These are phyloP conservation scores for Latrodectus hesperus DNA, from an alignment of 2,888 invertebrate species.

Conservation along the genomic window DNA sequence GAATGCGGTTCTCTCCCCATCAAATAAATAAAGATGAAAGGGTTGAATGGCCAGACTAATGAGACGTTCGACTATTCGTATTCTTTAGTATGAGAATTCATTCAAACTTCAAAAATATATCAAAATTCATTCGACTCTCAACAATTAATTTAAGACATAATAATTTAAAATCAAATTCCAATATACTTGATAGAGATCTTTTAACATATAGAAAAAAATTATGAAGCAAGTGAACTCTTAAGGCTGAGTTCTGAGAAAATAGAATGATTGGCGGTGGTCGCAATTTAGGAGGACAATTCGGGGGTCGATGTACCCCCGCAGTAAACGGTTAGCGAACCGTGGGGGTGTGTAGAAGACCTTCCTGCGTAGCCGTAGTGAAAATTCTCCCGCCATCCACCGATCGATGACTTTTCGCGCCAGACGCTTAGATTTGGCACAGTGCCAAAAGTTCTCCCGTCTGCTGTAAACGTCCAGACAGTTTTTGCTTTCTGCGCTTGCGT, in stretches of 20 bases:
- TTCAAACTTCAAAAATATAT: too few relatives aligned
- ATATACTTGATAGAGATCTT: too few relatives aligned
- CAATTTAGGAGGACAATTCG: background rate
- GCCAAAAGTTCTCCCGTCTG: slow-evolving; percentile 58
- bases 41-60: slow-evolving; percentile 57
- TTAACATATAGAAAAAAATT: too few relatives aligned
- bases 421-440: slow-evolving; percentile 63
- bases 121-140: too few relatives aligned
- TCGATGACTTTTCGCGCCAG: slow-evolving; percentile 69
- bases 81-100: too few relatives aligned
- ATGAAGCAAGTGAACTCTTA: too few relatives aligned
- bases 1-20: slow-evolving; percentile 53
- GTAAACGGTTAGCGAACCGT: slow-evolving; percentile 15
- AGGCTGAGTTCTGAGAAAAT: too few relatives aligned
- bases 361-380: slow-evolving; percentile 13
- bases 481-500: slow-evolving; percentile 54
- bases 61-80: background rate
- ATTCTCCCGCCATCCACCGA: slow-evolving; percentile 64
- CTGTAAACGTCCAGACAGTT: slow-evolving; percentile 49
- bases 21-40: slow-evolving; percentile 45
- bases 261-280: too few relatives aligned
- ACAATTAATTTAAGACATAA: too few relatives aligned
- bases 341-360: slow-evolving; percentile 9
- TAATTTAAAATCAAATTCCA: too few relatives aligned
- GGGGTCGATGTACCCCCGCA: slow-evolving; percentile 61